A percentile compares a stretch with the other conserved stretches of the same genome.
These are phyloP conservation scores for Phaethornis superciliosus DNA, from an alignment of 2,113 vertebrate species.

Conservation along the genomic window DNA sequence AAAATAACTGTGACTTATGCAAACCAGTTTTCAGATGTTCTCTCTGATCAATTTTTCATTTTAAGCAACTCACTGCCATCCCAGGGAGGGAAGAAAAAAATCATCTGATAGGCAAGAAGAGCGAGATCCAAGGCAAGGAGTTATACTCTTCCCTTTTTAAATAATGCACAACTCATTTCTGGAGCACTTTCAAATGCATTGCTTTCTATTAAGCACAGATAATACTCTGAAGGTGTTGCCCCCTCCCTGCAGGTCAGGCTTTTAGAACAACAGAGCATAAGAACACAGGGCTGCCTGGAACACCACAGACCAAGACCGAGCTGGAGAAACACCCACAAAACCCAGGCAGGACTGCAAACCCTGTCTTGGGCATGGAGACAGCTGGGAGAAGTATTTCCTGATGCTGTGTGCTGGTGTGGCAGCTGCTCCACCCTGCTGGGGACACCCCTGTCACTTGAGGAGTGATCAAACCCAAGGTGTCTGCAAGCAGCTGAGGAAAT, in stretches of 20 bases:
- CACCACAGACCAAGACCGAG: fast-evolving
- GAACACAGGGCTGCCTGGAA: background rate
- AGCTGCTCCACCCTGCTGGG: background rate
- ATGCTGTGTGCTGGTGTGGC: background rate
- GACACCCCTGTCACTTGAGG: too few species aligned
- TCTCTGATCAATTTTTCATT: conserved; percentile 67
- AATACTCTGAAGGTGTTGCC: background rate
- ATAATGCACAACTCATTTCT: conserved; percentile 64
- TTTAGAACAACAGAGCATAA: background rate
- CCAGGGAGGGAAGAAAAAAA: background rate
- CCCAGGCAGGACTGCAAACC: background rate
- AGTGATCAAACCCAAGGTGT: background rate
- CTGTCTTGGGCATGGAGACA: background rate
- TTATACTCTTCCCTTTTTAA: conserved; percentile 28
- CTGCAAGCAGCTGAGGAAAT: background rate
- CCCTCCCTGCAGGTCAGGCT: background rate
- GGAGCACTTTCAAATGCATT: conserved; percentile 33
- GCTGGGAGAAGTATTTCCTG: background rate
- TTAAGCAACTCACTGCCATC: conserved; percentile 53
- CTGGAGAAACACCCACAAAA: background rate
- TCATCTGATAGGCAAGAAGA: conserved; percentile 1
- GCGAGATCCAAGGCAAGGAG: background rate
- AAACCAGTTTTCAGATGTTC: conserved; percentile 68
- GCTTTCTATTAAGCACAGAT: conserved; percentile 3
- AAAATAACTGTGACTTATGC: conserved; percentile 71